Evolutionary conservation across 2,113 vertebrate genomes (phyloP).

Genomic region (Myotis lucifugus): DNA sequence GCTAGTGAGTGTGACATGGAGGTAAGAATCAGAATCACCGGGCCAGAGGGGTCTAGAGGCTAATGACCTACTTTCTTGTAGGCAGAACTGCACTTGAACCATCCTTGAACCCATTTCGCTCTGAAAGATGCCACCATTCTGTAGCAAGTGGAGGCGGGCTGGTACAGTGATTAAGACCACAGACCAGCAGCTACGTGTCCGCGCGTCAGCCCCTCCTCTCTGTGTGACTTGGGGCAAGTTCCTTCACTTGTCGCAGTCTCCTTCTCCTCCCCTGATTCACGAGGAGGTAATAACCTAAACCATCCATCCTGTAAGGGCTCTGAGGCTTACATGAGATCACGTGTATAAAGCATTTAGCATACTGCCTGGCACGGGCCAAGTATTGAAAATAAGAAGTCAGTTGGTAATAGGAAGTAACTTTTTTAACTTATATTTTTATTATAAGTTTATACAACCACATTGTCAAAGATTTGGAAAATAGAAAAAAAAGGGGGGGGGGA

Average conservation of each 20-base stretch:
- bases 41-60: background rate
- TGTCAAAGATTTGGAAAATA: conserved; percentile 30
- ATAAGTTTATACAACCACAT: background rate
- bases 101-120: background rate
- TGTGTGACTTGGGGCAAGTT: background rate
- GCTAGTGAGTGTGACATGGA: background rate
- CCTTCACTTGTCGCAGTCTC: background rate
- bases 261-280: background rate
- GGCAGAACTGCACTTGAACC: background rate
- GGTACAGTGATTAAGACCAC: background rate
- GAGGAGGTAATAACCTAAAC: background rate
- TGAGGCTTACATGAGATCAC: background rate
- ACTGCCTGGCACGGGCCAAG: background rate
- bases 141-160: background rate
- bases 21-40: background rate
- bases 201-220: background rate
- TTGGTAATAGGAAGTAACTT: conserved; percentile 20
- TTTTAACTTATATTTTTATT: conserved; percentile 34
- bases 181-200: fast-evolving
- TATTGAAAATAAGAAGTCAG: background rate
- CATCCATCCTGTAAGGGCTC: background rate
- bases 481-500: background rate
- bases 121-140: background rate
- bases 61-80: background rate
- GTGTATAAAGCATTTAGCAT: background rate